Evolutionary conservation across 2,888 invertebrate species (phyloP).

Genomic region (Panorpa germanica): DNA sequence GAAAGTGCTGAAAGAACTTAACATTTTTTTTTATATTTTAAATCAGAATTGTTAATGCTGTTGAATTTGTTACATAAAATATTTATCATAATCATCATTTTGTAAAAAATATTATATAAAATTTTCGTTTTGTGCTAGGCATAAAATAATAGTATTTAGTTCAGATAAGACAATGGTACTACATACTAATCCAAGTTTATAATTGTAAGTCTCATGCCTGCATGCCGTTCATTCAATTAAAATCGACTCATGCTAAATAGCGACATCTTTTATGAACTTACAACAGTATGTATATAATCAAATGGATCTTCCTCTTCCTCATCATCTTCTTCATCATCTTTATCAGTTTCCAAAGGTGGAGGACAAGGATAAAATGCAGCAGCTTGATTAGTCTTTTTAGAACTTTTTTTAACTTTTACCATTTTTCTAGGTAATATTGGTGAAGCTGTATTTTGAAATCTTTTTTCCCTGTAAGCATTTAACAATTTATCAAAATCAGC

Average conservation of each 20-base stretch:
- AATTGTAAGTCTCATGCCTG: neutral
- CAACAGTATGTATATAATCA: slow-evolving; percentile 23
- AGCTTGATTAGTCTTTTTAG: slow-evolving; percentile 18
- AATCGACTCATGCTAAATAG: neutral
- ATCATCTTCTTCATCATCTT: slow-evolving; percentile 20
- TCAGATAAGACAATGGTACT: too few relatives aligned
- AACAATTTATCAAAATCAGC: slow-evolving; percentile 20
- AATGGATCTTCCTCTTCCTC: slow-evolving; percentile 18
- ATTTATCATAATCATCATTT: too few relatives aligned
- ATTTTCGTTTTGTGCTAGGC: too few relatives aligned
- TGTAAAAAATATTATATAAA: too few relatives aligned
- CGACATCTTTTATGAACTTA: slow-evolving; percentile 16
- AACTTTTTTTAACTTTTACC: slow-evolving; percentile 20
- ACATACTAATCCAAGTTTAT: too few relatives aligned
- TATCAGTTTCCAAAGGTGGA: slow-evolving; percentile 19
- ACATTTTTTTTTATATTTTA: too few relatives aligned
- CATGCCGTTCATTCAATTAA: slow-evolving; percentile 2
- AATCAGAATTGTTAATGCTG: too few relatives aligned
- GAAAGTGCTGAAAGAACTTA: too few relatives aligned
- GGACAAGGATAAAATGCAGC: slow-evolving; percentile 24
- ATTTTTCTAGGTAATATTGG: too few relatives aligned
- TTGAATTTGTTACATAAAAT: too few relatives aligned
- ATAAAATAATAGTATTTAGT: too few relatives aligned
- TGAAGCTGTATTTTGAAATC: neutral
- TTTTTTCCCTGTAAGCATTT: neutral